Base-by-base conservation (phyloP, 1,140 invertebrate genomes). In the Pollicipes pollicipes region DNA sequence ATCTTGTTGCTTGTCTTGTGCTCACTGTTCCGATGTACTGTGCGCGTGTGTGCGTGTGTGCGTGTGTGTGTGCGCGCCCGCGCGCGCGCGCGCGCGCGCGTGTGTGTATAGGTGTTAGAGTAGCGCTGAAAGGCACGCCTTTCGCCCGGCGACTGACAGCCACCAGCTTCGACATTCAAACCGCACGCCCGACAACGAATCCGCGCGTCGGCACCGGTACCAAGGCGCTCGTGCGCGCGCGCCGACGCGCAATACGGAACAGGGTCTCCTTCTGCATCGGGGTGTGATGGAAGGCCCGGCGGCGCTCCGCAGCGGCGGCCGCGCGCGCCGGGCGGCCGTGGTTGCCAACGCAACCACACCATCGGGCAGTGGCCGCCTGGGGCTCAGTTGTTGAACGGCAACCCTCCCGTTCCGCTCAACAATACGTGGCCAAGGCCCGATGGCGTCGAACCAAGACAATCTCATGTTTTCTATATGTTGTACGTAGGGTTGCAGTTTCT, bases 401-500 rank as follows among this genome's bases (percentile, higher is more conserved):
- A 58, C 45, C 45, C 45, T 17, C 21, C 45, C 45, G 45, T 58
- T 58, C 45, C 45, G 21, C 45, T 6, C 45, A 58, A 58, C 45
- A 58, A 58, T 58, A 58, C 45, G 45, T 21, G 10, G 45, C 2
- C 45, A 58, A 58, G 45, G 45, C 45, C 45, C 45, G 45, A 58
- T 58, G 45, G 45, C 45, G 45, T n/a, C 45, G 45, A 58, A 58
- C 45, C 45, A 21, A 58, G 45, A 58, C 45, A 58, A 58, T 58
- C 45, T 58, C 45, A 58, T 58, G 45, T 58, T 58, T 58, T 58
- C 45, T 58, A 58, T 58, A 21, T 58, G 45, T 58, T 58, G 45
- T 58, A 58, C 45, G 45, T 58, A 58, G 45, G 45, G 45, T 58
- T 58, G 45, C 45, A 58, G 45, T 58, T 58, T 58, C 45, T 58